Percentiles rank a stretch among this genome's conserved stretches.
These are phyloP conservation scores for Oreochromis grahami DNA, from an alignment of 2,797 vertebrate species.

Conservation along the genomic window DNA sequence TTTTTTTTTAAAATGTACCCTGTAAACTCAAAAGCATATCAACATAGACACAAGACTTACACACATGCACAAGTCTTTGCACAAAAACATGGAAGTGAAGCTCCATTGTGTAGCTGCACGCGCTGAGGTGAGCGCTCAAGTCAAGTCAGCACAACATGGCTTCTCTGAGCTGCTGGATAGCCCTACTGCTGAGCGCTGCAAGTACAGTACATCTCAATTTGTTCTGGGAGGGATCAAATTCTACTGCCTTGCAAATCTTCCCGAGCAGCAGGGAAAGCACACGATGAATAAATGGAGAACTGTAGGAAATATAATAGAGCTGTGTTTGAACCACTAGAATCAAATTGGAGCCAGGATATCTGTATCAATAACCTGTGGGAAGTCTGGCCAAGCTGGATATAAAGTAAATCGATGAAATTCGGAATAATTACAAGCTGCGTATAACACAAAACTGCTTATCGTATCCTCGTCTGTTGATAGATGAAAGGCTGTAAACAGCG, in stretches of 20 bases:
- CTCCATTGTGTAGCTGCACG: conserved; percentile 44
- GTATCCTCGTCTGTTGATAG: background rate
- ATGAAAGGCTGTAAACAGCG: conserved; percentile 14
- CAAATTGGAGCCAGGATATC: conserved; percentile 22
- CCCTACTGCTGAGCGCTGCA: conserved; percentile 69
- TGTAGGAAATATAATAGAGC: conserved; percentile 51
- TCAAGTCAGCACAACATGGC: conserved; percentile 72
- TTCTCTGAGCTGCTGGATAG: conserved; percentile 55
- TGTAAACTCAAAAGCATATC: background rate
- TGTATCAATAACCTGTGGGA: conserved; percentile 34
- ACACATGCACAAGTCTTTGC: background rate
- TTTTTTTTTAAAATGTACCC: background rate
- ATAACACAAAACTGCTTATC: conserved; percentile 3
- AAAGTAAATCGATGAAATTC: conserved; percentile 27
- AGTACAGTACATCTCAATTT: conserved; percentile 71
- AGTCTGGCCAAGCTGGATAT: conserved; percentile 5
- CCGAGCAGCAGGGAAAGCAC: conserved; percentile 37
- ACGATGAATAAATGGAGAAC: conserved; percentile 47
- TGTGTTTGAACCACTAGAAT: conserved; percentile 33
- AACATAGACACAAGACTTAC: background rate
- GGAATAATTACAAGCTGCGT: conserved; percentile 39
- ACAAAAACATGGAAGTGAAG: conserved; percentile 17
- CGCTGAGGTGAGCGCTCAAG: conserved; percentile 29
- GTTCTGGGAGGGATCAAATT: conserved; percentile 71
- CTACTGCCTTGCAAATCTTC: conserved; percentile 67